Evolutionary conservation across 2,113 vertebrate species (phyloP).

Genomic region (Laterallus jamaicensis): DNA sequence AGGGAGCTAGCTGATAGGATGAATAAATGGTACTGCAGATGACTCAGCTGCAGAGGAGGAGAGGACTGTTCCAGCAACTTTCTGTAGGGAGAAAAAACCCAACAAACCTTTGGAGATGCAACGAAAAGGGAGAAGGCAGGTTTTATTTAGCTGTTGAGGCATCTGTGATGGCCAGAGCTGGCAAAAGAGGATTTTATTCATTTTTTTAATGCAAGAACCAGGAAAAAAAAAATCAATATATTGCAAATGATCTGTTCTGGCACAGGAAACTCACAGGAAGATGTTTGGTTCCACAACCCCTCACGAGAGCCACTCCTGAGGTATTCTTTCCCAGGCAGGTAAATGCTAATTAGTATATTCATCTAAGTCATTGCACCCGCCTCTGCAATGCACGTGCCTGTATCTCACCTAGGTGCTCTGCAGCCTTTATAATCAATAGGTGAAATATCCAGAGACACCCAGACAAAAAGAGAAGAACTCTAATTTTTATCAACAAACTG

Average conservation of each 20-base stretch:
- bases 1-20: neutral
- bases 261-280: neutral
- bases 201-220: neutral
- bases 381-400: neutral
- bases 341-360: neutral
- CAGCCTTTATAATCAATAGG: neutral
- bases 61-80: neutral
- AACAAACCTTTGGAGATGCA: neutral
- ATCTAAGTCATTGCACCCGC: neutral
- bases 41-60: slow-evolving; percentile 43
- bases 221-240: neutral
- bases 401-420: neutral
- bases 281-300: neutral
- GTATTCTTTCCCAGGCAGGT: neutral
- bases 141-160: neutral
- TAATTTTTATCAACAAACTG: neutral
- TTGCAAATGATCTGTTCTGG: neutral
- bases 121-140: neutral
- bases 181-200: neutral
- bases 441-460: too few species aligned
- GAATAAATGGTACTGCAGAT: neutral
- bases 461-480: neutral
- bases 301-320: neutral
- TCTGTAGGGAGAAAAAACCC: neutral
- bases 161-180: neutral